Percentiles rank a stretch among this genome's conserved stretches.
Conservation (phyloP, 2,888 invertebrate species). For the Thymelicus acteon region DNA sequence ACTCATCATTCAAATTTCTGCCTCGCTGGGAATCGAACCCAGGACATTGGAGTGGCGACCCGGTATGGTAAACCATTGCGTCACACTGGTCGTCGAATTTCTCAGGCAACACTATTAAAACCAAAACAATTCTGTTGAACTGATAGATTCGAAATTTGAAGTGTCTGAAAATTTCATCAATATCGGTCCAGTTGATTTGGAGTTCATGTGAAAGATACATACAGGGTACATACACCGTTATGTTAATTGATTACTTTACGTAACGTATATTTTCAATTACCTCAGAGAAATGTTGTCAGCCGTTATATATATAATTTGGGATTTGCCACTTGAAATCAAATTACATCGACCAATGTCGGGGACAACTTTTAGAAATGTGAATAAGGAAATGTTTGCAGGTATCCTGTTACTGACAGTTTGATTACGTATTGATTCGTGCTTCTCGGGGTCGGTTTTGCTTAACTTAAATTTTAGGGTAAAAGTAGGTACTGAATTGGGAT, state of each 20-base stretch:
- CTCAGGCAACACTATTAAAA: too few species aligned
- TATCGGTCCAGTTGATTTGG: too few species aligned
- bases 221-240: too few species aligned
- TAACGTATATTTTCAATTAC: slow-evolving; percentile 5
- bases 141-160: too few species aligned
- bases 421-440: slow-evolving; percentile 67
- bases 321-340: slow-evolving; percentile 36
- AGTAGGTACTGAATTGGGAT: background rate
- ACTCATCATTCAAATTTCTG: too few species aligned
- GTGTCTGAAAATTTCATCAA: too few species aligned
- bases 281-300: slow-evolving; percentile 16
- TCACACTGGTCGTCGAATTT: too few species aligned
- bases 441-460: slow-evolving; percentile 31
- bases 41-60: too few species aligned
- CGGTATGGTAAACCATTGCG: too few species aligned
- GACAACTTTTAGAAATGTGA: slow-evolving; percentile 52
- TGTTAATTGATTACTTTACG: background rate
- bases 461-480: slow-evolving; percentile 1
- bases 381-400: slow-evolving; percentile 61
- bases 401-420: slow-evolving; percentile 59
- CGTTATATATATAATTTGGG: slow-evolving; percentile 35
- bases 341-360: slow-evolving; percentile 30
- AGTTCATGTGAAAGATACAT: too few species aligned
- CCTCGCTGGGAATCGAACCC: too few species aligned
- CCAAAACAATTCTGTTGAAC: too few species aligned